Evolutionary conservation across 2,797 vertebrate species (phyloP).

Genomic region (Platalea minor): DNA sequence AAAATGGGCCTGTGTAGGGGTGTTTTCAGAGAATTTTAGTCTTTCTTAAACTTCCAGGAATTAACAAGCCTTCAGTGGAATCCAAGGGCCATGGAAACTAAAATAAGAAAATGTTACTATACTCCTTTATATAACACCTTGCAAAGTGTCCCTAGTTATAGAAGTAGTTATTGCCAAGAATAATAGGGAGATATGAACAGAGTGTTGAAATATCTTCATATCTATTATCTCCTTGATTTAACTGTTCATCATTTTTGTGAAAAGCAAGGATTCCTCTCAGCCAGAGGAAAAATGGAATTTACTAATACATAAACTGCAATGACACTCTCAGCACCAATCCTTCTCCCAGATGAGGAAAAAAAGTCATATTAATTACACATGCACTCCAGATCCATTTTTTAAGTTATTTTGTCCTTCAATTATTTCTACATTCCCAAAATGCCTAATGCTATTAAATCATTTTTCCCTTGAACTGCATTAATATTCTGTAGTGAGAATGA

Average conservation of each 20-base stretch:
- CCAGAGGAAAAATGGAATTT: not conserved
- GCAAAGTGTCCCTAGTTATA: not conserved
- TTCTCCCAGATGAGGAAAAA: not conserved
- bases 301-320: not conserved
- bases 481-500: not conserved
- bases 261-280: not conserved
- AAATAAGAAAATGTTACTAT: not conserved
- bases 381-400: not conserved
- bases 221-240: not conserved
- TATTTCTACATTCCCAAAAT: not conserved
- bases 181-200: not conserved
- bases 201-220: not conserved
- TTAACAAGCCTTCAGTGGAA: not conserved
- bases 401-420: not conserved
- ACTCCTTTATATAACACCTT: not conserved
- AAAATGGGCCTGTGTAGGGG: accelerated
- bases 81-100: not conserved
- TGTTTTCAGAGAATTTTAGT: not conserved
- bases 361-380: not conserved
- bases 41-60: not conserved
- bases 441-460: not conserved
- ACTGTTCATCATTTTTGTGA: not conserved
- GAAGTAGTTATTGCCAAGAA: not conserved
- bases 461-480: not conserved
- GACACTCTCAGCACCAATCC: not conserved